Base-by-base conservation (phyloP, 2,113 vertebrate genomes). In the Hippopotamus amphibius region DNA sequence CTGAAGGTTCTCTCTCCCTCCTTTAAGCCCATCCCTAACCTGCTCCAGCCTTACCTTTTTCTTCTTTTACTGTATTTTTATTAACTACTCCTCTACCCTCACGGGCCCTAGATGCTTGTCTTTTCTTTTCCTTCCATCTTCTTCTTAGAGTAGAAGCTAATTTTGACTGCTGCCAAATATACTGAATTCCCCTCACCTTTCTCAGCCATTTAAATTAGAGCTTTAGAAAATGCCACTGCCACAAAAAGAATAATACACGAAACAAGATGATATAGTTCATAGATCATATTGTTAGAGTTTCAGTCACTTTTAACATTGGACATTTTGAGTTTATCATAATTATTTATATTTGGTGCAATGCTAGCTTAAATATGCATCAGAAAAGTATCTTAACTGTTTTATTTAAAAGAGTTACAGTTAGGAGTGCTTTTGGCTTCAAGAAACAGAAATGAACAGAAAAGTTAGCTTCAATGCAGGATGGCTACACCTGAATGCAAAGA, bases 361-460 rank as follows among this genome's bases (percentile, higher is more conserved):
- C 3, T 93, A 77, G 21, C 50, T 80, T 93, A 37, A 88, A 5
- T 76, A 65, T 71, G n/a, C 37, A 26, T 68, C 21, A 85, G 53
- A 66, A 92, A 91, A 71, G 6, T 92, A 11, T 3, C 30, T 17
- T 68, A 53, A 53, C 76, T 77, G 30, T 53, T 24, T 77, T 76
- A 76, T 46, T 76, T 50, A 33, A 57, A 57, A 37, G 53, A 41
- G 53, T 55, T 80, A 79, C 59, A 53, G 11, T 66, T 90, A 77
- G 46, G 37, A 63, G 12, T 61, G 2, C 33, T 83, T 95, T 95
- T 72, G 81, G 11, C 65, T 84, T 76, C 22, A 66, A 82, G 59
- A 90, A 92, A 85, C 24, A 93, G 80, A 74, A 84, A 15, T 61
- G 61, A 80, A 83, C 13, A 92, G 74, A 90, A 92, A 88, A 77